Evolutionary conservation across 1,140 invertebrate species (phyloP), one percentile per base, ranked within the genome.

Genomic region (Drosophila persimilis): DNA sequence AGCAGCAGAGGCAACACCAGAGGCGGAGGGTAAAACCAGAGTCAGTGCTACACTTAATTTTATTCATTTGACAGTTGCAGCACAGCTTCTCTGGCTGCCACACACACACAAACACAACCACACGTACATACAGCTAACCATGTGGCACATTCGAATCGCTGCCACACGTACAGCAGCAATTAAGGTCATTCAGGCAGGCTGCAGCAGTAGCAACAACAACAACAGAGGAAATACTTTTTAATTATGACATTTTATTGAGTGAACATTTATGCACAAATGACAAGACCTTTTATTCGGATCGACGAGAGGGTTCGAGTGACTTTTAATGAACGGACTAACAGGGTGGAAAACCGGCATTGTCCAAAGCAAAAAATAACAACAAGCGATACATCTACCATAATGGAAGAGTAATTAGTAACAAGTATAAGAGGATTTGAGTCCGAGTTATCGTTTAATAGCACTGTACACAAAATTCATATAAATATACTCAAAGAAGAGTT

Each of bases 201-300:
- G 7, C 47, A 56, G 56, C 71, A 43, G n/a, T 58, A 46, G 17
- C 58, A 43, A 29, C 54, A 71, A 43, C 65, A 50, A 47, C 57
- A 83, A 61, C 65, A 56, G 52, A 71, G 60, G 64, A 85, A 83
- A 78, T 86, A 72, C 76, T 83, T 78, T 86, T 88, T 85, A 85
- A 85, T 85, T 86, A 85, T 85, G 81, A 81, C 80, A 81, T 85
- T 86, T 85, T 85, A 85, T 85, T 86, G 81, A 85, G 73, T 85
- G 81, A 86, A 65, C 77, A 86, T 78, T 88, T 77, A 88, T 78
- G 74, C 74, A 61, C 58, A 75, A 77, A 73, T 66, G 72, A 66
- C 72, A 83, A 79, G 57, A 70, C 31, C 47, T 45, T 39, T 73
- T 64, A 64, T 73, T 47, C 47, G 45, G 43, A 46, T 24, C 24